Evolutionary conservation across 1,140 invertebrate species (phyloP).

Genomic region (Stegodyphus mimosarum): DNA sequence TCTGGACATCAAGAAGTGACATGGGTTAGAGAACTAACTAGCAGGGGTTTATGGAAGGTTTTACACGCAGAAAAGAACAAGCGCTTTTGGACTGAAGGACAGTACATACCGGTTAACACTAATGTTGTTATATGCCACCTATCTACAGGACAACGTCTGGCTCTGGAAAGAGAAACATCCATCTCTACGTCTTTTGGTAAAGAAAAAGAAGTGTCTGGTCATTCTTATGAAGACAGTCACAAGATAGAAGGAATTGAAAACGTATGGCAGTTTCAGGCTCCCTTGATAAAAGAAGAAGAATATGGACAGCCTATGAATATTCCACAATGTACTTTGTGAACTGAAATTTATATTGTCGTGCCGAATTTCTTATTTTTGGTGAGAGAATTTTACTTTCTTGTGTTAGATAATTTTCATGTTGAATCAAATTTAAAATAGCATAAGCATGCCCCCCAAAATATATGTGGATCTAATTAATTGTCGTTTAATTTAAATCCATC

Average conservation of each 20-base stretch:
- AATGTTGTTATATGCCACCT: slow-evolving; percentile 2
- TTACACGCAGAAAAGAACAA: neutral
- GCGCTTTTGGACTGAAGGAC: neutral
- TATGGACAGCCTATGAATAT: slow-evolving; percentile 14
- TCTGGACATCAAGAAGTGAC: slow-evolving; percentile 19
- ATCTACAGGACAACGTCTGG: neutral
- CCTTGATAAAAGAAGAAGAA: neutral
- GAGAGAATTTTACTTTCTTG: too few relatives aligned
- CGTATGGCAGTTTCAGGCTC: slow-evolving; percentile 27
- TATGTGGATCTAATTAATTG: too few relatives aligned
- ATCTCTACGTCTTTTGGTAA: slow-evolving; percentile 19
- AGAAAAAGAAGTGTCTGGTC: slow-evolving; percentile 30
- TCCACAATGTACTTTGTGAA: neutral
- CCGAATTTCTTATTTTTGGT: too few relatives aligned
- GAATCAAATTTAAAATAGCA: neutral
- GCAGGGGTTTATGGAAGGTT: slow-evolving; percentile 15
- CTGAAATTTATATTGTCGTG: too few relatives aligned
- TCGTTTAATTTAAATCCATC: too few relatives aligned
- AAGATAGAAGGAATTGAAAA: slow-evolving; percentile 4
- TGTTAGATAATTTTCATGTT: neutral
- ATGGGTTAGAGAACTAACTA: slow-evolving; percentile 5
- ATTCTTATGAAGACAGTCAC: neutral
- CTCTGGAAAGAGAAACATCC: neutral
- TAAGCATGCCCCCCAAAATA: too few relatives aligned
- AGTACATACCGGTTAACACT: slow-evolving; percentile 3